phyloP scores from a whole-genome alignment of 1,140 invertebrate genomes.

The Bicyclus anynana region DNA sequence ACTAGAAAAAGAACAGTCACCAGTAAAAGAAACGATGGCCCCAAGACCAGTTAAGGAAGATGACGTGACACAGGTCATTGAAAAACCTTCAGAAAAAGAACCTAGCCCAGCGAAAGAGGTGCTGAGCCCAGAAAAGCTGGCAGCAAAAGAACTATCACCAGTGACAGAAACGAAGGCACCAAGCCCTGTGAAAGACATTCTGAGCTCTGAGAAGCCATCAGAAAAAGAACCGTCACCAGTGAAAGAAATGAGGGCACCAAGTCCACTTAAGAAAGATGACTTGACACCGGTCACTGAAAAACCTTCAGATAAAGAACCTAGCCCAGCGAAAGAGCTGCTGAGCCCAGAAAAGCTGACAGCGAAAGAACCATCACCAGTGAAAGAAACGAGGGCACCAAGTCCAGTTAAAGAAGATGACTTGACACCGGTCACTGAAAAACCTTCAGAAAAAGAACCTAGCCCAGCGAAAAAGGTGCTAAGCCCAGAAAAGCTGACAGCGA shows the following conservation, averaged over 20 bases:
- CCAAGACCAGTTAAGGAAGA: not conserved
- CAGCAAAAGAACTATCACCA: too few species aligned
- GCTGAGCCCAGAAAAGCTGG: not conserved
- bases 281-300: not conserved
- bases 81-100: not conserved
- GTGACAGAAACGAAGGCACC: too few species aligned
- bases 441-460: too few species aligned
- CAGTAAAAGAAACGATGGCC: too few species aligned
- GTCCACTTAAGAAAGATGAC: not conserved
- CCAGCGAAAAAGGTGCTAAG: too few species aligned
- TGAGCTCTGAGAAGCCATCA: not conserved
- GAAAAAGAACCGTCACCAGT: not conserved
- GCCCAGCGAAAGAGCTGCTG: not conserved
- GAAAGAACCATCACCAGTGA: not conserved
- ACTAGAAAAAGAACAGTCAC: conserved; percentile 9
- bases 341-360: too few species aligned
- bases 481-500: too few species aligned
- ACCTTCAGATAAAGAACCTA: not conserved
- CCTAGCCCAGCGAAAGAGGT: not conserved
- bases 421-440: too few species aligned
- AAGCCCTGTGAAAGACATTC: not conserved
- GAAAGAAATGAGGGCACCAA: not conserved
- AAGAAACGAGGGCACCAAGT: too few species aligned
- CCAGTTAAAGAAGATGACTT: too few species aligned
- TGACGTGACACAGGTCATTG: not conserved